These are phyloP conservation scores for Chirona hameri DNA, from an alignment of 2,888 invertebrate species.

Conservation along the genomic window DNA sequence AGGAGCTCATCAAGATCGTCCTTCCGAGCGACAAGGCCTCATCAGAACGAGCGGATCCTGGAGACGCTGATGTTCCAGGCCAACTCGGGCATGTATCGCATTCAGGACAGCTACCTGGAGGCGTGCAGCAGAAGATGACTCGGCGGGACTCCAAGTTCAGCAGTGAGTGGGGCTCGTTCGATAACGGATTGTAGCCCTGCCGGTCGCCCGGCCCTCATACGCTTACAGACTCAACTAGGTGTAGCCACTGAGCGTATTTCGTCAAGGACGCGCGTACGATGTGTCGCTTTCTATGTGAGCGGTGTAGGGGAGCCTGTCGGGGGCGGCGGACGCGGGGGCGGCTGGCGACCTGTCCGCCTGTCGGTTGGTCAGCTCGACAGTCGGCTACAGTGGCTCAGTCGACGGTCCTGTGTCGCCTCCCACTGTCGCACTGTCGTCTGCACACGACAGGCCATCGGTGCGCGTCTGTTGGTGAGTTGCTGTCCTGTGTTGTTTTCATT, in stretches of 20 bases:
- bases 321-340: too few species aligned
- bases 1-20: constrained; percentile 86
- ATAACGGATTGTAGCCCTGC: constrained; percentile 57
- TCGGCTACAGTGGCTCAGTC: too few species aligned
- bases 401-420: too few species aligned
- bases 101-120: constrained; percentile 80
- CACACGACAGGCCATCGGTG: too few species aligned
- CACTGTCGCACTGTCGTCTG: too few species aligned
- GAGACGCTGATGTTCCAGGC: constrained; percentile 92
- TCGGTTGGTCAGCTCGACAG: too few species aligned
- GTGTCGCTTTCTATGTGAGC: background rate
- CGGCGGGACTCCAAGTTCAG: constrained; percentile 84
- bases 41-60: constrained; percentile 85
- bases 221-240: constrained; percentile 10
- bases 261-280: background rate
- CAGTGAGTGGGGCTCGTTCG: constrained; percentile 76
- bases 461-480: too few species aligned
- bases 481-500: too few species aligned
- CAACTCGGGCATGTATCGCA: constrained; percentile 85
- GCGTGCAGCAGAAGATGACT: constrained; percentile 81
- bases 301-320: background rate
- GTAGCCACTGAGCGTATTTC: background rate
- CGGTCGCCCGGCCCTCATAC: constrained; percentile 44
- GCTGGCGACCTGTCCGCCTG: too few species aligned
- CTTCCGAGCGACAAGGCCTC: constrained; percentile 86